Base-by-base conservation (phyloP, 2,113 vertebrate species). In the Clarias gariepinus region DNA sequence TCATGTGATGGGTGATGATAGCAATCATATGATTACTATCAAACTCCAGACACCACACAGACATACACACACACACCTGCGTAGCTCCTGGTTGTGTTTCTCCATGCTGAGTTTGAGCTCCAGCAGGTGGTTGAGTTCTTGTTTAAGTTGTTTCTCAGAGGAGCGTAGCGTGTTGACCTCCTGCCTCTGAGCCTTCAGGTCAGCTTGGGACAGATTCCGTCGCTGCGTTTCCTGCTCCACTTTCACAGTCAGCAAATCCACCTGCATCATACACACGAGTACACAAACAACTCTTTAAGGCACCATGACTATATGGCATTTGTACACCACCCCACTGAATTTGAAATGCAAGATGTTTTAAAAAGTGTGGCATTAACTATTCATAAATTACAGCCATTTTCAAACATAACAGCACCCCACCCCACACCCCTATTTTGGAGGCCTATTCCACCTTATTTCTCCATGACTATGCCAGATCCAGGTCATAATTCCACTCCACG, bases 131-230 rank as follows among this genome's bases (percentile, higher is more conserved):
- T 98, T 99, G 89, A 98, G 94, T 90, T 99, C 98, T 91, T 99
- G 98, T 85, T 98, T 98, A 88, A 99, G 93, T 90, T 98, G 97
- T 83, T 99, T 99, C 92, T 99, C 97, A 0, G 98, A 97, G 90
- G 96, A 96, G 92, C 91, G 95, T 84, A 99, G 91, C 64, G 94
- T 93, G 53, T 95, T 97, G 90, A 98, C 95, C 91, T 98, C 96
- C 90, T 99, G 97, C 0, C 94, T 96, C 92, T 99, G 97, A 89
- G 96, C 95, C 94, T 97, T 98, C 89, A 99, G 92, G 82, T 99
- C 97, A 55, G 95, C 96, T 90, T 98, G 97, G 52, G 94, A 97
- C 89, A 98, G 93, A 88, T 92, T 96, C 28, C 96, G 95, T 89
- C 95, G 97, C 91, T 97, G 97, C 55, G 94, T 95, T 95, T 99